Evolutionary conservation across 64 coral and sea anemone species (phyloP).

Genomic region (Platygyra sinensis): DNA sequence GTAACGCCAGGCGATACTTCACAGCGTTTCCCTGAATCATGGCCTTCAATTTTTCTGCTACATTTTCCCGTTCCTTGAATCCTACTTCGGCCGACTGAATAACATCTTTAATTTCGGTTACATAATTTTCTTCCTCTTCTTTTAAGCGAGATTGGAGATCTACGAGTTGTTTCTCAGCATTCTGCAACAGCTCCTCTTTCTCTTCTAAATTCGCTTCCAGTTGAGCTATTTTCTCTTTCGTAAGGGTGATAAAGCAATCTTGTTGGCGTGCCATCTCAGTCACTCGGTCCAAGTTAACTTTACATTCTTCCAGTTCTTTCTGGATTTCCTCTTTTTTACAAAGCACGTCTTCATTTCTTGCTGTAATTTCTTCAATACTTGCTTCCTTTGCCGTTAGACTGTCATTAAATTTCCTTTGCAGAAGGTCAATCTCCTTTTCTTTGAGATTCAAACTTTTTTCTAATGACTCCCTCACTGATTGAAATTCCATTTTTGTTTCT

Average conservation of each 20-base stretch:
- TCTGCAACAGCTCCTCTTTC: neutral
- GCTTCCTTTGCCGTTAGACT: neutral
- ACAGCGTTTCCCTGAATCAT: slow-evolving; percentile 47
- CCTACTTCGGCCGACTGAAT: slow-evolving; percentile 21
- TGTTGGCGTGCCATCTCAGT: neutral
- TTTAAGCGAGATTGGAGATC: slow-evolving; percentile 5
- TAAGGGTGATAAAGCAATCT: neutral
- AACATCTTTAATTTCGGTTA: slow-evolving; percentile 12
- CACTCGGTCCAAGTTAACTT: neutral
- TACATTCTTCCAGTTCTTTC: slow-evolving; percentile 20
- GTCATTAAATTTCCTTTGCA: neutral
- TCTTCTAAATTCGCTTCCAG: neutral
- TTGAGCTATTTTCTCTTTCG: neutral
- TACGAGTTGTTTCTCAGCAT: slow-evolving; percentile 31
- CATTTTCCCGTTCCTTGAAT: slow-evolving; percentile 31
- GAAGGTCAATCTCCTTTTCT: neutral
- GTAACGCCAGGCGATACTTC: slow-evolving; percentile 5
- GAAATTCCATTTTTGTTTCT: neutral
- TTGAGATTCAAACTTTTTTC: slow-evolving; percentile 1
- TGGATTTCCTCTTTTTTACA: slow-evolving; percentile 1
- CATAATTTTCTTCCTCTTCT: neutral
- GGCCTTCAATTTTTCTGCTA: slow-evolving; percentile 28
- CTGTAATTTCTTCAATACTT: neutral
- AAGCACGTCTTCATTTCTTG: neutral
- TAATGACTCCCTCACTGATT: slow-evolving; percentile 1